A percentile compares a stretch with the other conserved stretches of the same genome.
phyloP scores from a whole-genome alignment of 2,113 vertebrate genomes.

The Etheostoma cragini region DNA sequence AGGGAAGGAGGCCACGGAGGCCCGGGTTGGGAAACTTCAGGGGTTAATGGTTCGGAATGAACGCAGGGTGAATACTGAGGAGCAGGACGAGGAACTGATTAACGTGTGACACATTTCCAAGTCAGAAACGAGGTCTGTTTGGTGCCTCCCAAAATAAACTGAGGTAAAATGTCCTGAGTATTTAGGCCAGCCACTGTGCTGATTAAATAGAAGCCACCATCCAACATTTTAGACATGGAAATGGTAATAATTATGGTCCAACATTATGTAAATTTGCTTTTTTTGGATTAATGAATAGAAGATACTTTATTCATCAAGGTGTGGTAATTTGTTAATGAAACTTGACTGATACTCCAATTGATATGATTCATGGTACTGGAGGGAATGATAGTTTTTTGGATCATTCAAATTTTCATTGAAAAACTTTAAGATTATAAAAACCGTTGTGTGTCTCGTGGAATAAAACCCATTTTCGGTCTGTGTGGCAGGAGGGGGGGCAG shows the following conservation, averaged over 20 bases:
- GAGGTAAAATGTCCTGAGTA: background rate
- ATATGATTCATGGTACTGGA: too few relatives aligned
- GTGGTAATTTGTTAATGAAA: too few relatives aligned
- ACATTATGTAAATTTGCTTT: too few relatives aligned
- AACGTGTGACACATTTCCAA: constrained; percentile 50
- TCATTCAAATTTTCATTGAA: too few relatives aligned
- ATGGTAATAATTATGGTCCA: too few relatives aligned
- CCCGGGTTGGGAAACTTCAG: constrained; percentile 66
- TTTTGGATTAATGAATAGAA: too few relatives aligned
- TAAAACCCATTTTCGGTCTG: too few relatives aligned
- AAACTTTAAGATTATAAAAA: too few relatives aligned
- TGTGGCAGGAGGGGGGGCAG: constrained; percentile 8
- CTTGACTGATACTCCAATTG: too few relatives aligned
- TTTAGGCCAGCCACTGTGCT: background rate
- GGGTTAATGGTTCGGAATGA: constrained; percentile 76
- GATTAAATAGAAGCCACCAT: background rate
- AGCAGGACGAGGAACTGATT: constrained; percentile 53
- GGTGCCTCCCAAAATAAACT: constrained; percentile 21
- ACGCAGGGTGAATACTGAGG: constrained; percentile 61
- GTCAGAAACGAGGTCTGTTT: constrained; percentile 25
- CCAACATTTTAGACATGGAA: too few relatives aligned
- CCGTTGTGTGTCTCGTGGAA: background rate
- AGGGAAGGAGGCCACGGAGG: constrained; percentile 36
- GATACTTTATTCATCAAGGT: too few relatives aligned
- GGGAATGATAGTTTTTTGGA: too few relatives aligned